These are phyloP conservation scores for Echinarachnius parma DNA, from an alignment of 53 echinoderm and acorn worm genomes.

Conservation along the genomic window DNA sequence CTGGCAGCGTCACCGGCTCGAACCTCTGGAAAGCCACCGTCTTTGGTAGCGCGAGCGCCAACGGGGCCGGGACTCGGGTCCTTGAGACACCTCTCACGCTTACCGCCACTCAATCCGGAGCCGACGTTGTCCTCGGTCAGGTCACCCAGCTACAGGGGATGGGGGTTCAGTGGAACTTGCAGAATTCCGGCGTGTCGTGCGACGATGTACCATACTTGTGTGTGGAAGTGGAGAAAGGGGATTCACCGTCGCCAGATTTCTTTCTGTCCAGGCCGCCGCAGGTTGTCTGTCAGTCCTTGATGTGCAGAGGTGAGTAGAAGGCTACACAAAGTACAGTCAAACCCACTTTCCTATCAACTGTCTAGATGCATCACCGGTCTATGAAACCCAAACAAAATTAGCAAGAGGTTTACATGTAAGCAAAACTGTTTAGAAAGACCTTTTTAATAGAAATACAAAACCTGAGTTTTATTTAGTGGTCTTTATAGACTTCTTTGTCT, in stretches of 20 bases:
- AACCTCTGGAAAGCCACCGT: slow-evolving; percentile 51
- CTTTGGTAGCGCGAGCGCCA: slow-evolving; percentile 61
- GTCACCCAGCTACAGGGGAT: slow-evolving; percentile 42
- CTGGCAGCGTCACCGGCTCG: slow-evolving; percentile 66
- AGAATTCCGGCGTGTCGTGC: background rate
- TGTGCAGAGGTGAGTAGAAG: slow-evolving; percentile 72
- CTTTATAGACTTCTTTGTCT: too few species aligned
- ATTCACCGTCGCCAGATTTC: slow-evolving; percentile 62
- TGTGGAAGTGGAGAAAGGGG: slow-evolving; percentile 50
- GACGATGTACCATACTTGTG: slow-evolving; percentile 62
- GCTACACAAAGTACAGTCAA: too few species aligned
- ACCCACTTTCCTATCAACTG: too few species aligned
- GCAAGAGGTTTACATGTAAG: too few species aligned
- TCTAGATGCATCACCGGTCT: too few species aligned
- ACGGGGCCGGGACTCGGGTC: slow-evolving; percentile 55
- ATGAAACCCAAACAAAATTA: too few species aligned
- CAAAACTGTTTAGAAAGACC: too few species aligned
- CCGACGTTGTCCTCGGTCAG: slow-evolving; percentile 47
- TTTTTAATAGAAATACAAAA: too few species aligned
- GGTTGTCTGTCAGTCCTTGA: slow-evolving; percentile 52
- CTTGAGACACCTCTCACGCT: slow-evolving; percentile 41
- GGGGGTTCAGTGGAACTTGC: slow-evolving; percentile 33
- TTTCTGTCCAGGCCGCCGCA: slow-evolving; percentile 53
- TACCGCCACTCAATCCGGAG: slow-evolving; percentile 27
- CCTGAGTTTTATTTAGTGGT: too few species aligned